Evolutionary conservation across 2,113 vertebrate genomes (phyloP).

Genomic region (Gyps fulvus): DNA sequence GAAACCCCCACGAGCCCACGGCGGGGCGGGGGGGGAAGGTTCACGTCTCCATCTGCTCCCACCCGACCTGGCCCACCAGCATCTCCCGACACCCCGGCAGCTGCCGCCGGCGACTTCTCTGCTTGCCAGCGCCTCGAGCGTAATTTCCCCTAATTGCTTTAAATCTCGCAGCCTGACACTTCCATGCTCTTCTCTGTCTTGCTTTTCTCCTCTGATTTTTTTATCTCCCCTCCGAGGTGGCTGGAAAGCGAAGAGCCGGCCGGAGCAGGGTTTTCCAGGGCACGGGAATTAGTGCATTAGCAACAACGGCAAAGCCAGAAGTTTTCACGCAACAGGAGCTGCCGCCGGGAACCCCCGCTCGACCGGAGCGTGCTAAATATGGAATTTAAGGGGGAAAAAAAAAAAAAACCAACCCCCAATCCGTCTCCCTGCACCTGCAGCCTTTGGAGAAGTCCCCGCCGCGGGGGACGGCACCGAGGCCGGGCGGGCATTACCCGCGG

Average conservation of each 20-base stretch:
- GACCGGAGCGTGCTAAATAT: neutral
- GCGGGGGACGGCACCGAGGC: rapidly evolving
- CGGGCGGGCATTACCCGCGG: neutral
- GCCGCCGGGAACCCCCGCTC: neutral
- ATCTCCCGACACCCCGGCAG: conserved; percentile 2
- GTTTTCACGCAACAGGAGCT: conserved; percentile 54
- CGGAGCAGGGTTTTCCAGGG: conserved; percentile 8
- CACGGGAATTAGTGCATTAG: neutral
- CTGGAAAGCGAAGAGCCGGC: neutral
- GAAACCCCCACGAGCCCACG: neutral
- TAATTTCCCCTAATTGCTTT: conserved; percentile 46
- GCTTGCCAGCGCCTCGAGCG: conserved; percentile 11
- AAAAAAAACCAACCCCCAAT: neutral
- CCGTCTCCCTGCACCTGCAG: neutral
- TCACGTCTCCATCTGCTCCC: neutral
- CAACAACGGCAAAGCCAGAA: neutral
- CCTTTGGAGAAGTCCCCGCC: neutral
- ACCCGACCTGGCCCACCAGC: conserved; percentile 6
- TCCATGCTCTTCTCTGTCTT: conserved; percentile 2
- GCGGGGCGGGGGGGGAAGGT: neutral
- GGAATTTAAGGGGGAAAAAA: neutral
- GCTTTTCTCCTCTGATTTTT: neutral
- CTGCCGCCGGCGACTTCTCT: neutral
- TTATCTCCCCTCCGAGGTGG: neutral
- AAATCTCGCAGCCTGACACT: conserved; percentile 54